Conservation (phyloP, 2,888 invertebrate genomes). For the Drosophila suboccidentalis region DNA sequence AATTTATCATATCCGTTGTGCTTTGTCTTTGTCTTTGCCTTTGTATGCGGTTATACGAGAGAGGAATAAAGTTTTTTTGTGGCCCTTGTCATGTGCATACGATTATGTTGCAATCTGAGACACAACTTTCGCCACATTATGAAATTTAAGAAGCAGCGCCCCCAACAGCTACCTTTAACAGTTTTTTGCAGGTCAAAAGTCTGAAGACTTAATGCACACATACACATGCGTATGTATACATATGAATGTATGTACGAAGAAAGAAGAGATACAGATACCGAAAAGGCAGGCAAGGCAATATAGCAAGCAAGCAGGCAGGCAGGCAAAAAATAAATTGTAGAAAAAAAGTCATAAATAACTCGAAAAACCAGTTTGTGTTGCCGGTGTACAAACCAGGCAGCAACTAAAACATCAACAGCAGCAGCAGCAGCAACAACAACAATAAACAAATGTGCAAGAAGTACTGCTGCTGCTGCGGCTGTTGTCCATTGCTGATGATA, state of each 20-base stretch:
- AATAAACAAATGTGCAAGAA: constrained; percentile 79
- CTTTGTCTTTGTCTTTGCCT: constrained; percentile 41
- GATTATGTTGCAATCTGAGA: constrained; percentile 62
- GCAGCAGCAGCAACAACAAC: constrained; percentile 49
- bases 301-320: constrained; percentile 38
- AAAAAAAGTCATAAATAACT: constrained; percentile 81
- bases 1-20: constrained; percentile 74
- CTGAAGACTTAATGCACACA: constrained; percentile 42
- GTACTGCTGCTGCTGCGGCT: constrained; percentile 36
- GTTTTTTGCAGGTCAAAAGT: constrained; percentile 78
- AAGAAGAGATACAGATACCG: constrained; percentile 66
- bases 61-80: constrained; percentile 7
- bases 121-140: constrained; percentile 78
- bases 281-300: constrained; percentile 57
- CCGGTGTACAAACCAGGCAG: constrained; percentile 76
- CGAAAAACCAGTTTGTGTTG: constrained; percentile 80
- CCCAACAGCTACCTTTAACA: constrained; percentile 36
- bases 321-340: constrained; percentile 69
- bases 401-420: constrained; percentile 39
- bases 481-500: constrained; percentile 12
- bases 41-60: constrained; percentile 7
- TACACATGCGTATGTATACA: background rate
- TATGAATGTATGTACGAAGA: constrained; percentile 21
- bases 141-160: constrained; percentile 66
- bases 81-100: constrained; percentile 16